Base-by-base conservation (phyloP, 2,113 vertebrate species). In the Gobio gobio region DNA sequence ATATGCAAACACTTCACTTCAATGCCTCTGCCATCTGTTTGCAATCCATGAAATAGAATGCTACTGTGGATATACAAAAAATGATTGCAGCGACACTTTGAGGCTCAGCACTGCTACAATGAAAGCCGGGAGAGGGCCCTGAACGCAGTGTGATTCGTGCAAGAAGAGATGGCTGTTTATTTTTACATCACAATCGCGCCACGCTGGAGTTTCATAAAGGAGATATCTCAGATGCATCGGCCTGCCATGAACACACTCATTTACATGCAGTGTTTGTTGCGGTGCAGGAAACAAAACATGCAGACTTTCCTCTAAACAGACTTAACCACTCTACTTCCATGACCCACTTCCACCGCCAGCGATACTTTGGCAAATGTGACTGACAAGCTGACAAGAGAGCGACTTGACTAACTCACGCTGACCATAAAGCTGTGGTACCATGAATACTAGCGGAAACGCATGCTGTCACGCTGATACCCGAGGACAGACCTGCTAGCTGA, bases 291-390 rank as follows among this genome's bases (percentile, higher is more conserved):
- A 79, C 70, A 70, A 54, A 40, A 86, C 78, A 64, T 6, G 10
- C 36, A 36, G n/a, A 40, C 75, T 70, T 68, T 82, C 29, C 61
- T 68, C 76, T 86, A 82, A 84, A 58, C 68, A 86, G 78, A 49
- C 14, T 61, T 26, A 56, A 77, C 18, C 84, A 73, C 81, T 81
- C 58, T 72, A 83, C 80, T 54, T 68, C 40, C 47, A 68, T 89
- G 89, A 89, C 90, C 88, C 87, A 86, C 68, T 91, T 89, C 83
- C 74, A 76, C 75, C 61, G 12, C 4, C 86, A 83, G 45, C 33
- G 22, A 40, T 78, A 74, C 63, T 78, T 74, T 58, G 36, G 59
- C 54, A 56, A 84, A 78, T 54, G 59, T 83, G 88, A 76, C 73
- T 73, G 82, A 83, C 78, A 83, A 70, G 75, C 5, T 45, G 59